Evolutionary conservation across 1,140 invertebrate species (phyloP).

Genomic region (Scylla paramamosain): DNA sequence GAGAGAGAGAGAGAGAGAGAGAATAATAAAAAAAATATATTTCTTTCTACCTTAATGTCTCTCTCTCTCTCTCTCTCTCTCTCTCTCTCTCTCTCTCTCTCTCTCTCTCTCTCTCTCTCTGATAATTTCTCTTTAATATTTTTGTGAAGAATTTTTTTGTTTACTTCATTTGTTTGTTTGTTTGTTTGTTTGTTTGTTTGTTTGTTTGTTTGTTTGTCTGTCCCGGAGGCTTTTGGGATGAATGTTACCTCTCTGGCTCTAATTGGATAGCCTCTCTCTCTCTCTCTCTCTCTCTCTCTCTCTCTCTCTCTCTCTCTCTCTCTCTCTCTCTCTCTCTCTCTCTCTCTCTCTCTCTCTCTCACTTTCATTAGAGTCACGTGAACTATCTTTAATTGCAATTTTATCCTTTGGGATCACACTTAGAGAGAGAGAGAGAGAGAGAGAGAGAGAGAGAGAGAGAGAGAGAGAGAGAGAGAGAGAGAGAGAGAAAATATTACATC

Average conservation of each 20-base stretch:
- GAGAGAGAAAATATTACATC: too few relatives aligned
- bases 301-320: slow-evolving; percentile 29
- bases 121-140: too few relatives aligned
- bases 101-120: too few relatives aligned
- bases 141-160: not conserved
- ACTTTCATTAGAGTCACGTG: too few relatives aligned
- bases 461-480: too few relatives aligned
- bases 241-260: not conserved
- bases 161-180: not conserved
- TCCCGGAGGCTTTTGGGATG: not conserved
- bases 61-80: too few relatives aligned
- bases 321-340: not conserved
- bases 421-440: too few relatives aligned
- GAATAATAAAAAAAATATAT: not conserved
- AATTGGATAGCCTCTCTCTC: not conserved
- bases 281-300: slow-evolving; percentile 29
- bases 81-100: too few relatives aligned
- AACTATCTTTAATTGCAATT: too few relatives aligned
- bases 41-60: too few relatives aligned
- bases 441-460: too few relatives aligned
- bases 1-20: slow-evolving; percentile 33
- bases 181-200: not conserved
- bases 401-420: too few relatives aligned
- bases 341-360: not conserved
- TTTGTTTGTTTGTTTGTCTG: slow-evolving; percentile 12